phyloP scores from a whole-genome alignment of 2,797 vertebrate genomes.

The Phrynocephalus forsythii region DNA sequence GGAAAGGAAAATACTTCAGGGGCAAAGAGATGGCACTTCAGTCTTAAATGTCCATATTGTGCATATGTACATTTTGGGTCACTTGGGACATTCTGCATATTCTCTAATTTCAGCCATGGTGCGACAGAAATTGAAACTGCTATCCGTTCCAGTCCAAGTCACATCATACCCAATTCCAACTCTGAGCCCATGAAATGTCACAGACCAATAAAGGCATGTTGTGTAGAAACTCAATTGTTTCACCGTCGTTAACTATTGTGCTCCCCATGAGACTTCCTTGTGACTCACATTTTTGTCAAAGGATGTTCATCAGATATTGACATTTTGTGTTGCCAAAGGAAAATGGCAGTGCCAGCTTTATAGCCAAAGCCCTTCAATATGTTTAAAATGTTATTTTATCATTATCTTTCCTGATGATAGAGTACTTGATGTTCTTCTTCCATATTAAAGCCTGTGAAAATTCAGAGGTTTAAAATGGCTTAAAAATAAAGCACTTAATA shows the following conservation, averaged over 20 bases:
- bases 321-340: slow-evolving; percentile 32
- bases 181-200: neutral
- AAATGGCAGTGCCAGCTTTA: neutral
- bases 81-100: neutral
- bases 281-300: slow-evolving; percentile 35
- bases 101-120: neutral
- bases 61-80: neutral
- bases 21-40: neutral
- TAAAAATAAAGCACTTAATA: slow-evolving; percentile 10
- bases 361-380: neutral
- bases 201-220: neutral
- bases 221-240: slow-evolving; percentile 33
- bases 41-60: neutral
- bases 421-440: neutral
- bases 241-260: slow-evolving; percentile 9
- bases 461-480: slow-evolving; percentile 22
- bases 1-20: slow-evolving; percentile 1
- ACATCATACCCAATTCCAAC: neutral
- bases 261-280: slow-evolving; percentile 32
- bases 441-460: neutral
- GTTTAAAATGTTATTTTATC: neutral
- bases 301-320: slow-evolving; percentile 15
- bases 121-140: slow-evolving; percentile 1
- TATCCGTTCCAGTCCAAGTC: neutral
- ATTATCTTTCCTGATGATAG: slow-evolving; percentile 28